Percentiles rank a stretch among this genome's conserved stretches.
Conservation (phyloP, 53 echinoderm and acorn worm genomes). For the Antedon mediterranea region DNA sequence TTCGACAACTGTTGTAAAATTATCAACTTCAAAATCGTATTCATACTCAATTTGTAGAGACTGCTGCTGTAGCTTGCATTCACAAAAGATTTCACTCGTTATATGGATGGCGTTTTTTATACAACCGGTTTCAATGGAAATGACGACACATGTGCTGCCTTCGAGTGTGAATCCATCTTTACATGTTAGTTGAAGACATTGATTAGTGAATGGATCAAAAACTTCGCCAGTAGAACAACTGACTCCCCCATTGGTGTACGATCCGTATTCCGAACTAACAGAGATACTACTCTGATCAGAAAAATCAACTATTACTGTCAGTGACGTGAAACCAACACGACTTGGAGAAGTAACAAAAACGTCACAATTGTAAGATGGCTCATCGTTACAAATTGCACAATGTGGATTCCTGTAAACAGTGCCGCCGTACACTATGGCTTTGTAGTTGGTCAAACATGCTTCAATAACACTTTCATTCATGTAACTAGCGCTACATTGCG, state of each 20-base stretch:
- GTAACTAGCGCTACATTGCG: neutral
- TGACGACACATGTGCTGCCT: neutral
- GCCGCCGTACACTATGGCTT: neutral
- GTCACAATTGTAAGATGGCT: slow-evolving; percentile 5
- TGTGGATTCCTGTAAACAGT: slow-evolving; percentile 24
- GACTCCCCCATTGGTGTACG: neutral
- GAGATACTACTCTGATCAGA: neutral
- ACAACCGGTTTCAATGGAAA: neutral
- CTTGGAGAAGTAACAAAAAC: neutral
- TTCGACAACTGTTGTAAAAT: neutral
- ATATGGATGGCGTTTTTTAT: neutral
- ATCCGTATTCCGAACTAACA: neutral
- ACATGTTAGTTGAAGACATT: slow-evolving; percentile 16
- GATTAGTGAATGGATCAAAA: slow-evolving; percentile 24
- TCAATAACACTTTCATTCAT: neutral
- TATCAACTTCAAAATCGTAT: neutral
- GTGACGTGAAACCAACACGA: neutral
- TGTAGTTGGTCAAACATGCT: neutral
- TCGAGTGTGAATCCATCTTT: neutral
- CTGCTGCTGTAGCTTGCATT: neutral
- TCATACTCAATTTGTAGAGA: neutral
- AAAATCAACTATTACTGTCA: neutral
- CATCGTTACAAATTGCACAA: slow-evolving; percentile 32
- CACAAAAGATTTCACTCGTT: neutral
- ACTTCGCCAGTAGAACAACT: slow-evolving; percentile 12